Percentiles rank a stretch among this genome's conserved stretches.
phyloP scores from a whole-genome alignment of 2,797 vertebrate species.

The Mastacembelus armatus region DNA sequence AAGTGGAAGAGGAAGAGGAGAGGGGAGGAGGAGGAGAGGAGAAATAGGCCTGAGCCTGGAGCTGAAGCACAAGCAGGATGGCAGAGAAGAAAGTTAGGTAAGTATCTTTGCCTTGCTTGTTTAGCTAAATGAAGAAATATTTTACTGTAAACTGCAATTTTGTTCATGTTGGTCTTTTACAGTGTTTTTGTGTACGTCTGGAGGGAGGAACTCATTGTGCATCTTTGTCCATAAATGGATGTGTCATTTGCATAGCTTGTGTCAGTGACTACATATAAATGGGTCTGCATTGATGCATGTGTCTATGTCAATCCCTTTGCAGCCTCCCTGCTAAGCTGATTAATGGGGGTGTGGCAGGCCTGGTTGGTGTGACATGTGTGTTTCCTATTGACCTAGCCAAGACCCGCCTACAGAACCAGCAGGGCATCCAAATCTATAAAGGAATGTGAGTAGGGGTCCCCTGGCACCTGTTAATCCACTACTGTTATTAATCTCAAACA shows the following conservation, averaged over 20 bases:
- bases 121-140: slow-evolving; percentile 4
- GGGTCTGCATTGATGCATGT: slow-evolving; percentile 51
- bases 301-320: slow-evolving; percentile 72
- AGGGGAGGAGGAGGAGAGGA: slow-evolving; percentile 11
- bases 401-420: slow-evolving; percentile 94
- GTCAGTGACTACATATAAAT: slow-evolving; percentile 35
- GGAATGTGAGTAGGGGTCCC: slow-evolving; percentile 87
- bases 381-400: slow-evolving; percentile 94
- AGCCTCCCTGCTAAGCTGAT: slow-evolving; percentile 92
- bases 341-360: slow-evolving; percentile 91
- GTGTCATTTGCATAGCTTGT: slow-evolving; percentile 28
- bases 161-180: slow-evolving; percentile 5
- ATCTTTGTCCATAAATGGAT: slow-evolving; percentile 15
- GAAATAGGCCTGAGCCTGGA: slow-evolving; percentile 45
- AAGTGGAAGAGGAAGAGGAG: slow-evolving; percentile 16
- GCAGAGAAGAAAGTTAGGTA: slow-evolving; percentile 84
- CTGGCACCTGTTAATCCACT: slow-evolving; percentile 5
- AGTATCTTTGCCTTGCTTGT: slow-evolving; percentile 14
- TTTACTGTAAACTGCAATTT: slow-evolving; percentile 4
- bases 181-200: slow-evolving; percentile 2
- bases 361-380: slow-evolving; percentile 93
- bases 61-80: slow-evolving; percentile 76
- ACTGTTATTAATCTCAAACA: slow-evolving; percentile 13
- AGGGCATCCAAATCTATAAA: slow-evolving; percentile 86
- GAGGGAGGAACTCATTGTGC: background rate